phyloP scores from a whole-genome alignment of 2,797 vertebrate genomes.

The Pseudochaenichthys georgianus region DNA sequence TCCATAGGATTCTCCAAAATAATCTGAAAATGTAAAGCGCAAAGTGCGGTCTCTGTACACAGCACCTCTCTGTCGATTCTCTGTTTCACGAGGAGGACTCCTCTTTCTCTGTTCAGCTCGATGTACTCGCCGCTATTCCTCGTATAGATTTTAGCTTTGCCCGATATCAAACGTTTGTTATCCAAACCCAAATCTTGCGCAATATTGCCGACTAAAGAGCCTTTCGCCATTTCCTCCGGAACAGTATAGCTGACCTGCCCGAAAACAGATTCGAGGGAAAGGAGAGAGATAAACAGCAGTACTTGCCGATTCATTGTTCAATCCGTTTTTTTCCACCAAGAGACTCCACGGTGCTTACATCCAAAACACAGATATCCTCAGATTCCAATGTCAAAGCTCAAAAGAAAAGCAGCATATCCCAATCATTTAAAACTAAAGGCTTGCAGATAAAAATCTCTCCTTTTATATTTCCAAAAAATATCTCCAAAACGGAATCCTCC shows the following conservation, averaged over 20 bases:
- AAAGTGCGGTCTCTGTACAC: slow-evolving; percentile 71
- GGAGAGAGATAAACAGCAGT: slow-evolving; percentile 78
- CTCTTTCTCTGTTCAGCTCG: slow-evolving; percentile 83
- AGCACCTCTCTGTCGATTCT: slow-evolving; percentile 84
- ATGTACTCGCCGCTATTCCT: slow-evolving; percentile 72
- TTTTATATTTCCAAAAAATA: neutral
- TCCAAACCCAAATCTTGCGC: slow-evolving; percentile 77
- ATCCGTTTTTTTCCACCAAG: neutral
- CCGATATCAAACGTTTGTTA: slow-evolving; percentile 71
- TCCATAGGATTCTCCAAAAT: slow-evolving; percentile 78
- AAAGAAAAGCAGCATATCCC: neutral
- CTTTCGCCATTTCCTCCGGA: slow-evolving; percentile 88
- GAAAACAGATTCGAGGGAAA: slow-evolving; percentile 67
- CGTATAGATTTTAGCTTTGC: slow-evolving; percentile 84
- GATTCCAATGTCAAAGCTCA: neutral
- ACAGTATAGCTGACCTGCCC: slow-evolving; percentile 88
- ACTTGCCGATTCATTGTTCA: slow-evolving; percentile 83
- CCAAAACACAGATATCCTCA: neutral
- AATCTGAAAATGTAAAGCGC: slow-evolving; percentile 62
- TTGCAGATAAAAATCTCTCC: neutral
- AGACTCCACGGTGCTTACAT: neutral
- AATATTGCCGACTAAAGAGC: slow-evolving; percentile 75
- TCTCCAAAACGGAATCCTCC: neutral
- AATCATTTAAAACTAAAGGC: too few relatives aligned
- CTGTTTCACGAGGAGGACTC: slow-evolving; percentile 84